Conservation (phyloP, 2,888 invertebrate species). For the Alitta virens region DNA sequence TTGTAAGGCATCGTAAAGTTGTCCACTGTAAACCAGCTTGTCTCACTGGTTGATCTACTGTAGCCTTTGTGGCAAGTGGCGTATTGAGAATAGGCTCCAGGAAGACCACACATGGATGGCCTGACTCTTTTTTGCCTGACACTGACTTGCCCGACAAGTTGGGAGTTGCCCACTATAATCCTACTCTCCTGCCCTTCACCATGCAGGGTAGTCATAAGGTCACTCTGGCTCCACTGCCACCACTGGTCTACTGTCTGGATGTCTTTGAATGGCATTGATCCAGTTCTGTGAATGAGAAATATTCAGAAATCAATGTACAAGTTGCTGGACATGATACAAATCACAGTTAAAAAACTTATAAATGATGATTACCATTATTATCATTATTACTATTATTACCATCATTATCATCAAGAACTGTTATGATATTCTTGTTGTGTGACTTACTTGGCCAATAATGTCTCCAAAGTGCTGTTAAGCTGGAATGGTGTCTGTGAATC, state of each 20-base stretch:
- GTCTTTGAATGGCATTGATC: constrained; percentile 3
- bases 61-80: background rate
- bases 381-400: too few relatives aligned
- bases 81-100: background rate
- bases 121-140: constrained; percentile 41
- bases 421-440: too few relatives aligned
- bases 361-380: too few relatives aligned
- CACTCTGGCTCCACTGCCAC: constrained; percentile 25
- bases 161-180: constrained; percentile 17
- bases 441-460: constrained; percentile 31
- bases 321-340: too few relatives aligned
- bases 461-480: constrained; percentile 41
- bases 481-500: constrained; percentile 32
- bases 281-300: background rate
- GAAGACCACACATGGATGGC: constrained; percentile 31
- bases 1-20: constrained; percentile 21
- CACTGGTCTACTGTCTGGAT: constrained; percentile 12
- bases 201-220: constrained; percentile 35
- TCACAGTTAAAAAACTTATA: too few relatives aligned
- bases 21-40: background rate
- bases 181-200: constrained; percentile 2
- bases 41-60: background rate
- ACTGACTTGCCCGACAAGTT: constrained; percentile 43
- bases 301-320: too few relatives aligned
- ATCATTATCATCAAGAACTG: too few relatives aligned